Percentiles rank a stretch among this genome's conserved stretches.
Evolutionary conservation across 2,113 vertebrate genomes (phyloP).

Genomic region (Felis chaus): DNA sequence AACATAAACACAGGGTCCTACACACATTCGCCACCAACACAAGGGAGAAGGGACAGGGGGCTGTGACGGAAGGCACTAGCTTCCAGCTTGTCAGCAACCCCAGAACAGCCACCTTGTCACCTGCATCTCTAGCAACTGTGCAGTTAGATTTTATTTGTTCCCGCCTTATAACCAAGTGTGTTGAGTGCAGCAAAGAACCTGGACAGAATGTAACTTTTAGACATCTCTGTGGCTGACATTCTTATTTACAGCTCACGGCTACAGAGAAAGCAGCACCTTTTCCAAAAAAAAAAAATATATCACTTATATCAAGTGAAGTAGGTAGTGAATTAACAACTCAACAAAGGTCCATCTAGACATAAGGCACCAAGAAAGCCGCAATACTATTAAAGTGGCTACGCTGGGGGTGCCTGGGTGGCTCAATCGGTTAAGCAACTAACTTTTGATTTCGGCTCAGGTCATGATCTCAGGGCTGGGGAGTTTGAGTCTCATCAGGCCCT

Average conservation of each 20-base stretch:
- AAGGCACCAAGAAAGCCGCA: not conserved
- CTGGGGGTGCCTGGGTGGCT: too few relatives aligned
- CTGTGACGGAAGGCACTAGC: not conserved
- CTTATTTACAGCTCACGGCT: conserved; percentile 37
- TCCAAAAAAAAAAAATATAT: not conserved
- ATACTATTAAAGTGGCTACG: not conserved
- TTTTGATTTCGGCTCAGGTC: too few relatives aligned
- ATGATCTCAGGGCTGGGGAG: too few relatives aligned
- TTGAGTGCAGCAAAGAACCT: conserved; percentile 12
- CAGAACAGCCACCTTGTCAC: not conserved
- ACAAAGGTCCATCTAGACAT: not conserved
- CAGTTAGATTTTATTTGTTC: not conserved
- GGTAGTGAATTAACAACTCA: not conserved
- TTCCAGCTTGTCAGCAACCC: not conserved
- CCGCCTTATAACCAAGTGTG: not conserved
- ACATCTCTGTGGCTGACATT: not conserved
- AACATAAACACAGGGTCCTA: not conserved
- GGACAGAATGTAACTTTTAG: not conserved
- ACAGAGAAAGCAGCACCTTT: not conserved
- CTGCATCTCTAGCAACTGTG: not conserved
- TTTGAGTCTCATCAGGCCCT: too few relatives aligned
- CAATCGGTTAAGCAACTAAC: too few relatives aligned
- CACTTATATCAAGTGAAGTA: not conserved
- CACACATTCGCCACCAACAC: accelerated
- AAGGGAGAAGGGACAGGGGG: too few relatives aligned